Evolutionary conservation across 2,797 vertebrate species (phyloP).

Genomic region (Helostoma temminkii): DNA sequence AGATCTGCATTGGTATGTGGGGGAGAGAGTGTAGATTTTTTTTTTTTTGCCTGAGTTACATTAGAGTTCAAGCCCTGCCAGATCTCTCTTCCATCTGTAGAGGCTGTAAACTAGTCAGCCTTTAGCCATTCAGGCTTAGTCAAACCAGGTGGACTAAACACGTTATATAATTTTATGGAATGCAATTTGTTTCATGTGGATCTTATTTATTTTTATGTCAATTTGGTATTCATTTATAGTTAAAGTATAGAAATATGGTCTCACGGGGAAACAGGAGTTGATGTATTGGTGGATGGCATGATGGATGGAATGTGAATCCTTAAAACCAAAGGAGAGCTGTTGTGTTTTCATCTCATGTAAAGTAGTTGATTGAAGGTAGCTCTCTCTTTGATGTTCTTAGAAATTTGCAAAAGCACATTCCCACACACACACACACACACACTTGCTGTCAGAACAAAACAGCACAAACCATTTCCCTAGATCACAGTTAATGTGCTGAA

Average conservation of each 20-base stretch:
- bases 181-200: constrained; percentile 35
- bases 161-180: constrained; percentile 30
- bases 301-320: constrained; percentile 26
- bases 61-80: constrained; percentile 62
- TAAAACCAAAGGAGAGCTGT: constrained; percentile 32
- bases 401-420: constrained; percentile 49
- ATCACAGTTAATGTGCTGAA: constrained; percentile 46
- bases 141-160: constrained; percentile 57
- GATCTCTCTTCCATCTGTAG: constrained; percentile 59
- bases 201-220: constrained; percentile 30
- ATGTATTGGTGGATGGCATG: constrained; percentile 10
- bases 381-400: constrained; percentile 61
- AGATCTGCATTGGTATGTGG: constrained; percentile 78
- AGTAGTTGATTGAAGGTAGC: constrained; percentile 36
- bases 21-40: constrained; percentile 31
- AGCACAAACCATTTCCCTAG: constrained; percentile 33
- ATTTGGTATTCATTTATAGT: constrained; percentile 22
- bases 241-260: not conserved
- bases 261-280: constrained; percentile 11
- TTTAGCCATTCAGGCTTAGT: constrained; percentile 43
- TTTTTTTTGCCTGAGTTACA: constrained; percentile 52
- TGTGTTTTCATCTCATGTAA: constrained; percentile 35
- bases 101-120: constrained; percentile 60
- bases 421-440: constrained; percentile 9
- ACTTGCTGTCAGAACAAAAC: constrained; percentile 47